Base-by-base conservation (phyloP, 2,797 vertebrate genomes). In the Linurgus olivaceus region DNA sequence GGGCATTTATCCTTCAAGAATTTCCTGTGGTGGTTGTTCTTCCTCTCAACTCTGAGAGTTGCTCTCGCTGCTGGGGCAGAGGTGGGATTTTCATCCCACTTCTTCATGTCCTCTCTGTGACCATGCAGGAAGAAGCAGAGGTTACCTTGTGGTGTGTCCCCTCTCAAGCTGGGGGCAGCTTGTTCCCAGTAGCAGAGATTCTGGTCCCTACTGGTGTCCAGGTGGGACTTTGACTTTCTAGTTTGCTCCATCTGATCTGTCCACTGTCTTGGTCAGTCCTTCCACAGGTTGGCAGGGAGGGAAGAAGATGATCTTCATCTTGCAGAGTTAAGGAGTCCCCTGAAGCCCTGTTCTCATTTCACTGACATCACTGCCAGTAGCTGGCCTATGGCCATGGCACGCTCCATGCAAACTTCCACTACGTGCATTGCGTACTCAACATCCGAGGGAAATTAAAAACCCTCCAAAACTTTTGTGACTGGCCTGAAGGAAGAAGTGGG, bases 331-430 rank as follows among this genome's bases (percentile, higher is more conserved):
- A 51, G 24, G 63, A 52, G 24, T 68, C 38, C 7, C 28, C 28
- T 52, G 47, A 23, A 37, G 47, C 28, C 28, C 45, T 29, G 54
- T 45, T 67, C 38, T 33, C 38, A 17, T 52, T 61, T 25, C 33
- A 14, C 28, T 47, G 63, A 5, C 33, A 25, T 13, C 19, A 4
- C 17, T 52, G 47, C 16, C 33, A 10, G 7, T 13, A 16, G 18
- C 37, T 67, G 37, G 18, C 3, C 2, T 10, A 2, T 5, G 28
- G 62, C n/a, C 7, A 1, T 19, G 26, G 13, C 0, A 0, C 2
- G 4, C 45, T 67, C 38, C n/a, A 2, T 45, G 10, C 28, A 12
- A 47, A 29, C 11, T 61, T 40, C 40, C 2, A 2, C 38, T 7
- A 6, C 9, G 0, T 40, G 24, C 47, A 29, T 17, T 25, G 33